Conservation (phyloP, 2,113 vertebrate genomes). For the Plecotus auritus region DNA sequence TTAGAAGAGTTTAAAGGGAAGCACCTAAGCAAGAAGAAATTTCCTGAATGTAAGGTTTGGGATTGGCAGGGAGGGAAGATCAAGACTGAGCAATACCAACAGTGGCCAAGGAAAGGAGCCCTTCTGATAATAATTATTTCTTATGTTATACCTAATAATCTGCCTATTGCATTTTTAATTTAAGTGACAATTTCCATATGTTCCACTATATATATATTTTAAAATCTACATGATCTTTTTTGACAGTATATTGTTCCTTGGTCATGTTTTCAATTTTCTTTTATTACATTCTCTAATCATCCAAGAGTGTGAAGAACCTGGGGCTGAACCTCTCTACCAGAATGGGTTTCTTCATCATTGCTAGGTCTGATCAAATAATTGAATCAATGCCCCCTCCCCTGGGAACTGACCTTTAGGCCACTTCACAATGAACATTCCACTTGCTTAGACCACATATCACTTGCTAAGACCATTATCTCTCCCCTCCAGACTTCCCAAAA, state of each 20-base stretch:
- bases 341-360: background rate
- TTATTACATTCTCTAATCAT: background rate
- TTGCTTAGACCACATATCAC: too few relatives aligned
- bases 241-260: background rate
- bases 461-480: too few relatives aligned
- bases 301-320: background rate
- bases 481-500: too few relatives aligned
- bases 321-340: background rate
- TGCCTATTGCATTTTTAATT: background rate
- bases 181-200: background rate
- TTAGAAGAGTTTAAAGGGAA: background rate
- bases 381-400: too few relatives aligned
- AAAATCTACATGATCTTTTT: background rate
- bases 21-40: background rate
- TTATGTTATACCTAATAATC: background rate
- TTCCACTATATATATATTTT: background rate
- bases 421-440: too few relatives aligned
- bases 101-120: background rate
- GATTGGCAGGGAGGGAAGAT: background rate
- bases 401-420: too few relatives aligned
- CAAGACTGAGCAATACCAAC: background rate
- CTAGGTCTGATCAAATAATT: too few relatives aligned
- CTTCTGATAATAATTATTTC: background rate
- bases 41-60: background rate
- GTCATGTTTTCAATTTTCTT: background rate